These are phyloP conservation scores for Tiliacea citrago DNA, from an alignment of 2,888 invertebrate genomes.

Conservation along the genomic window DNA sequence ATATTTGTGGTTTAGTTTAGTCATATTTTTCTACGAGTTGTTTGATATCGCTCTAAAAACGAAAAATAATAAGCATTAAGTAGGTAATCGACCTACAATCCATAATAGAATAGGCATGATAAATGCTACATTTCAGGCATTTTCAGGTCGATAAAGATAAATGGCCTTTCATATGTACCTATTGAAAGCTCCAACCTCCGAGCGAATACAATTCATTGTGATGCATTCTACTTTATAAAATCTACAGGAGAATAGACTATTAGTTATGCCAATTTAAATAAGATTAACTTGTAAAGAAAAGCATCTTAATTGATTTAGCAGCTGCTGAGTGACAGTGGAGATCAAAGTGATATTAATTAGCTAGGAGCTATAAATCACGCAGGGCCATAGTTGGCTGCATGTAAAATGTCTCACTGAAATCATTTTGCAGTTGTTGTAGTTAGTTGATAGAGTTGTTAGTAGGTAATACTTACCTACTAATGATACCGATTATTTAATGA, in stretches of 20 bases:
- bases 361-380: constrained; percentile 9
- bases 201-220: constrained; percentile 22
- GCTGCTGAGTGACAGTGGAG: constrained; percentile 1
- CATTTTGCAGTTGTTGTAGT: not conserved
- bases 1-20: not conserved
- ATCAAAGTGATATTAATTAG: constrained; percentile 20
- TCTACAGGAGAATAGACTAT: constrained; percentile 2
- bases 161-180: constrained; percentile 19
- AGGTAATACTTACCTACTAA: too few species aligned
- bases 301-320: constrained; percentile 1
- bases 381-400: not conserved
- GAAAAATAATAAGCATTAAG: too few species aligned
- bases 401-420: constrained; percentile 7
- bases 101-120: constrained; percentile 7
- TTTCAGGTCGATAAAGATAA: constrained; percentile 26
- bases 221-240: constrained; percentile 1
- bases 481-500: not conserved
- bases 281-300: constrained; percentile 25
- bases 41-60: too few species aligned
- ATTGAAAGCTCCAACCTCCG: constrained; percentile 22
- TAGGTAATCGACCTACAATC: not conserved
- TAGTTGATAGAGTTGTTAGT: not conserved
- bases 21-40: too few species aligned
- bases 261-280: constrained; percentile 12
- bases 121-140: constrained; percentile 23